Conservation (phyloP, 2,113 vertebrate species). For the Solenodon paradoxus region DNA sequence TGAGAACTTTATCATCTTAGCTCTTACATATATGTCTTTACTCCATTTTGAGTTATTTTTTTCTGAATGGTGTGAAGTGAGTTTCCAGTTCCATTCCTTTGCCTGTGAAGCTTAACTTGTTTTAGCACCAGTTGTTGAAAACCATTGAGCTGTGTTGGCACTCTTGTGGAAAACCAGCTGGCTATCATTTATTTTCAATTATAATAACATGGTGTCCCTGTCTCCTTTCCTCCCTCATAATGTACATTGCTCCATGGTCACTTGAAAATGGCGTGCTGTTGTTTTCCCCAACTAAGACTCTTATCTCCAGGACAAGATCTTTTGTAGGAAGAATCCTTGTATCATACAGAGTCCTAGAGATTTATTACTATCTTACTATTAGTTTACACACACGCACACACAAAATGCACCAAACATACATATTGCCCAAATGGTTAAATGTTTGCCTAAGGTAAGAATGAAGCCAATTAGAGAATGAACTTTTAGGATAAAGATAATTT, state of each 20-base stretch:
- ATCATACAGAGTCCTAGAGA: not conserved
- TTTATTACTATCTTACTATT: not conserved
- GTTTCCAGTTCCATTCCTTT: not conserved
- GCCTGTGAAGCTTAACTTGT: not conserved
- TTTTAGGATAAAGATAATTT: not conserved
- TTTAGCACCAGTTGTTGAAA: not conserved
- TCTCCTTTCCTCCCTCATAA: not conserved
- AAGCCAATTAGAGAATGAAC: not conserved
- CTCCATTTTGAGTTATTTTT: not conserved
- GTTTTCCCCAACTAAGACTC: not conserved
- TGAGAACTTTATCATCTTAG: not conserved
- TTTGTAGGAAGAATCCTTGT: not conserved
- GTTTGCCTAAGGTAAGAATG: not conserved
- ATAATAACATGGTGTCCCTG: not conserved
- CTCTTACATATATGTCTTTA: not conserved
- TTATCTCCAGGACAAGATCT: not conserved
- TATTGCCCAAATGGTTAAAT: not conserved
- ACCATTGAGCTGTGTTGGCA: not conserved
- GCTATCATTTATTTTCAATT: not conserved
- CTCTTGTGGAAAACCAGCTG: not conserved
- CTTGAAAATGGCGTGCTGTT: slow-evolving; percentile 5
- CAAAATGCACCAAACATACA: not conserved
- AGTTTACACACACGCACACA: not conserved
- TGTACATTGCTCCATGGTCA: not conserved
- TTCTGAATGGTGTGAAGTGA: not conserved